These are phyloP conservation scores for Odontesthes bonariensis DNA, from an alignment of 2,113 vertebrate genomes.

Conservation along the genomic window DNA sequence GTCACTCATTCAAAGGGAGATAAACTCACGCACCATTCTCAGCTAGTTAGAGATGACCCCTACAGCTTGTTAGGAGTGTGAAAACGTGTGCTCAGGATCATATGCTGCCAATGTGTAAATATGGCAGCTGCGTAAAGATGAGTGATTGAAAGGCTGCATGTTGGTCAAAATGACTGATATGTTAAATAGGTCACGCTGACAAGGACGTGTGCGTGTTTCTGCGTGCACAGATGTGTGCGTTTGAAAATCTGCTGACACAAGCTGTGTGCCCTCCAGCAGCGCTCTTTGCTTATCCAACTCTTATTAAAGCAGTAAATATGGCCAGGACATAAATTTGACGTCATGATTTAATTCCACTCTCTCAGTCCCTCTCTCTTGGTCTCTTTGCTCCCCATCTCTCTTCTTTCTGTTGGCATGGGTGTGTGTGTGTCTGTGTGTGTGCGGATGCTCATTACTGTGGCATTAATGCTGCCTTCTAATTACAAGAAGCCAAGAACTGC, in stretches of 20 bases:
- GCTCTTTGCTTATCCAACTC: slow-evolving; percentile 75
- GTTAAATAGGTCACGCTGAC: slow-evolving; percentile 70
- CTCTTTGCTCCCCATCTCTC: slow-evolving; percentile 22
- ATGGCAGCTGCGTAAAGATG: slow-evolving; percentile 39
- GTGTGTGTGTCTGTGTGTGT: slow-evolving; percentile 13
- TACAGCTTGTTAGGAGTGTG: slow-evolving; percentile 32
- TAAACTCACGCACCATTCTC: slow-evolving; percentile 1
- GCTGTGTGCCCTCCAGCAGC: slow-evolving; percentile 66
- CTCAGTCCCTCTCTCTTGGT: slow-evolving; percentile 19
- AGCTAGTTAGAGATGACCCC: slow-evolving; percentile 38
- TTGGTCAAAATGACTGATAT: slow-evolving; percentile 62
- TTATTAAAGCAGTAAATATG: slow-evolving; percentile 82
- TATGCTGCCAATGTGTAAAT: slow-evolving; percentile 36
- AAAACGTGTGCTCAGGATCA: not conserved
- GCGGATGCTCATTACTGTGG: slow-evolving; percentile 70
- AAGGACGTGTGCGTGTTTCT: slow-evolving; percentile 30
- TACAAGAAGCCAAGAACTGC: slow-evolving; percentile 68
- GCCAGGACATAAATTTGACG: slow-evolving; percentile 72
- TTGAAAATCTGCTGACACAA: slow-evolving; percentile 80
- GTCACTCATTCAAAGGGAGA: slow-evolving; percentile 31
- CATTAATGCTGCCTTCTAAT: slow-evolving; percentile 76
- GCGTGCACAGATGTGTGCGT: slow-evolving; percentile 32
- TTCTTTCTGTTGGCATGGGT: not conserved
- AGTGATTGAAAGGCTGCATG: slow-evolving; percentile 44
- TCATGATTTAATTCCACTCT: slow-evolving; percentile 73